Evolutionary conservation across 2,113 vertebrate species (phyloP).

Genomic region (Tachysurus fulvidraco): DNA sequence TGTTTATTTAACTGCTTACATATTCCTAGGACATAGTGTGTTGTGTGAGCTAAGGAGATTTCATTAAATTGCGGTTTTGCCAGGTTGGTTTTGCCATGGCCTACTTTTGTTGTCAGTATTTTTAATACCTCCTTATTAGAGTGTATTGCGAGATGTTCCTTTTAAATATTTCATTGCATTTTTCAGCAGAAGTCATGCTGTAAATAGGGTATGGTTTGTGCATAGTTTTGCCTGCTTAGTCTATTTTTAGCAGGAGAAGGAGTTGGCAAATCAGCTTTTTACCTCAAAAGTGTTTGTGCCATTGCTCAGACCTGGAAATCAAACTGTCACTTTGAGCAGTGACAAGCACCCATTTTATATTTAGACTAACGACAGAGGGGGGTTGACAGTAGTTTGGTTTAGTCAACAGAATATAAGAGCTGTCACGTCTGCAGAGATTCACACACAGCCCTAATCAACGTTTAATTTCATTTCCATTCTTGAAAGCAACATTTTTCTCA

Average conservation of each 20-base stretch:
- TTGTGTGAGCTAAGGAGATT: neutral
- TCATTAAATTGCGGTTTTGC: conserved; percentile 3
- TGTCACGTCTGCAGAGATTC: neutral
- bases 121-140: neutral
- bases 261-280: neutral
- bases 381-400: neutral
- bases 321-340: neutral
- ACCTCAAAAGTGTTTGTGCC: neutral
- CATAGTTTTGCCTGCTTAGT: neutral
- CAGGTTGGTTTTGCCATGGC: neutral
- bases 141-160: neutral
- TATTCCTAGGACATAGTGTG: neutral
- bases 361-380: neutral
- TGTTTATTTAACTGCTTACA: neutral
- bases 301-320: neutral
- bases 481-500: neutral
- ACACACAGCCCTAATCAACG: neutral
- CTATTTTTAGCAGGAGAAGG: neutral
- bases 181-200: neutral
- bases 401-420: neutral
- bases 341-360: neutral
- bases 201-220: neutral
- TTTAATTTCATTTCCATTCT: neutral
- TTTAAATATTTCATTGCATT: conserved; percentile 3
- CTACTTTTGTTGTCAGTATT: conserved; percentile 3